Conservation (phyloP, 2,797 vertebrate species). For the Heliangelus exortis region DNA sequence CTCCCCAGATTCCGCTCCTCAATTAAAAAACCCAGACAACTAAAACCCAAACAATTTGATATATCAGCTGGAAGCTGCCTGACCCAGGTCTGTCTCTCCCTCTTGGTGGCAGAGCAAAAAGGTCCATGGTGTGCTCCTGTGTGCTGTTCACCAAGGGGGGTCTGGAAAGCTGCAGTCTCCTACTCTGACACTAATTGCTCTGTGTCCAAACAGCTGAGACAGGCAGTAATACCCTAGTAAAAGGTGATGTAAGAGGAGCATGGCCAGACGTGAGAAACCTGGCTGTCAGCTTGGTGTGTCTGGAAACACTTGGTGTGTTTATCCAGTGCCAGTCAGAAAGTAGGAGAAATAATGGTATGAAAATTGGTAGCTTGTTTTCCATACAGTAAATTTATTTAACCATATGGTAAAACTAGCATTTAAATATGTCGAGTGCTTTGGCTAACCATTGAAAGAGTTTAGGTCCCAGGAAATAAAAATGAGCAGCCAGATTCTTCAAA, state of each 20-base stretch:
- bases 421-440: not conserved
- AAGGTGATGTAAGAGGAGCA: not conserved
- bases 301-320: not conserved
- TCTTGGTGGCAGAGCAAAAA: not conserved
- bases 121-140: fast-evolving
- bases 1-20: not conserved
- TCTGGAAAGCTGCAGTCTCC: not conserved
- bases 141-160: not conserved
- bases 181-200: not conserved
- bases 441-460: not conserved
- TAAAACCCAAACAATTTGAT: not conserved
- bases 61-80: not conserved
- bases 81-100: not conserved
- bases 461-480: not conserved
- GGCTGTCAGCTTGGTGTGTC: not conserved
- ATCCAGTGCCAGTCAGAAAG: not conserved
- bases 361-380: not conserved
- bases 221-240: fast-evolving
- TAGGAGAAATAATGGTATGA: not conserved
- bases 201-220: not conserved
- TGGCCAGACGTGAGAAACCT: not conserved
- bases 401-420: not conserved
- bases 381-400: not conserved
- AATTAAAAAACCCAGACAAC: not conserved
- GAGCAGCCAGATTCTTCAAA: not conserved